Evolutionary conservation across 64 coral and sea anemone species (phyloP), one percentile per base, ranked within the genome.

Genomic region (Catalaphyllia jardinei): DNA sequence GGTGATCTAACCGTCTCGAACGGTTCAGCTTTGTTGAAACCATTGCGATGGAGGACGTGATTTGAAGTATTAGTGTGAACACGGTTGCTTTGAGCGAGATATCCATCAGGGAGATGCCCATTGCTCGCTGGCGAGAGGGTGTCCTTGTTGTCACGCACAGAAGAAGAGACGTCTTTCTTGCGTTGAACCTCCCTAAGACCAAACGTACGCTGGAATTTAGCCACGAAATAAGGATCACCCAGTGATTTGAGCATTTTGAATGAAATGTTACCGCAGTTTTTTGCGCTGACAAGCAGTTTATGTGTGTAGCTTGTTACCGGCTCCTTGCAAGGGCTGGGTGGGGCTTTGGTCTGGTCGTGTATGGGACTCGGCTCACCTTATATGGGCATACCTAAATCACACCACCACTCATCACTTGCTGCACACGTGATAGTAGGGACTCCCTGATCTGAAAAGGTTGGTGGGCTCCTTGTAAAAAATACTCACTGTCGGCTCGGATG

Each of bases 201-300:
- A 71, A 88, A 97, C 29, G 86, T 69, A 13, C 31, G 80, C 75
- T 97, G 95, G 77, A 97, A 97, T 71, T 88, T 89, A 30, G 82
- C 90, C 71, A 97, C 95, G 51, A 94, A 72, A 90, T 84, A 93
- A 3, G 95, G 95, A 71, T 97, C 95, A 29, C 91, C 92, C n/a
- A 92, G 74, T 60, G 95, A 77, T 93, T 79, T 88, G n/a, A 97
- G 91, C 95, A 97, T 97, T 52, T 71, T 79, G 28, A 51, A 64
- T 3, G 33, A 16, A 18, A 83, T 3, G 75, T 0, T 89, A 83
- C 51, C 18, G 50, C 71, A 72, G 75, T 7, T 33, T 31, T 62
- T 76, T 33, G 55, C 39, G 69, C 87, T 35, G 22, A 13, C 5
- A 25, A 89, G 10, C 15, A 46, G 27, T 0, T 22, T 29, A 76